Evolutionary conservation across 53 echinoderm and acorn worm species (phyloP), one percentile per base, ranked within the genome.

Genomic region (Actinopyga echinites): DNA sequence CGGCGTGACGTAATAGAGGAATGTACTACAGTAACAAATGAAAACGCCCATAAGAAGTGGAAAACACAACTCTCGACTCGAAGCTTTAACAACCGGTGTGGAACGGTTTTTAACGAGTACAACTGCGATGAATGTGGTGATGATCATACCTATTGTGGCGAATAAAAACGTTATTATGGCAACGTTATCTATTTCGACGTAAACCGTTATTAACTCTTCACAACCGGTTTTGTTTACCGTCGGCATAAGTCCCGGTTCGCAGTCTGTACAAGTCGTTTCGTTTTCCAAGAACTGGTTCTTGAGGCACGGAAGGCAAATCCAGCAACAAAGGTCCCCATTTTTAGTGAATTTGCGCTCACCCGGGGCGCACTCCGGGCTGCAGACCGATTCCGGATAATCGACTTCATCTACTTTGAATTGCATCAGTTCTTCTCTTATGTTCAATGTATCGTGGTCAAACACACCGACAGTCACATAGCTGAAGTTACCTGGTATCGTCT

Each of bases 31-130:
- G 78, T 93, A 95, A 79, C 95, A 93, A 26, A 97, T 29, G 75
- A 97, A 94, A 21, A 97, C 90, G 25, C 97, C 97, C 21, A 90
- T 49, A 1, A 97, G 65, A 8, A 97, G 86, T 0, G 94, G 81
- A 24, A 87, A 86, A 59, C 94, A 94, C 34, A 97, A 75, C 69
- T 97, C 97, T n/a, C 91, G 82, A 24, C 97, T 94, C 0, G 97
- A 97, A 4, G 97, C 97, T 59, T 97, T 96, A n/a, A 97, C 94
- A 29, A 97, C 90, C 21, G 97, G 97, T n/a, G 97, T 97, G 44
- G 88, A 84, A 26, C 91, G 83, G 52, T 97, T 88, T 42, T 78
- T 65, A 29, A 86, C 32, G 57, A 94, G 92, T 22, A 97, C 79
- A n/a, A 86, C 82, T 22, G 89, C 91, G 28, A 93, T 89, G 56